phyloP scores from a whole-genome alignment of 2,888 invertebrate genomes.

The Ditylenchus weischeri region DNA sequence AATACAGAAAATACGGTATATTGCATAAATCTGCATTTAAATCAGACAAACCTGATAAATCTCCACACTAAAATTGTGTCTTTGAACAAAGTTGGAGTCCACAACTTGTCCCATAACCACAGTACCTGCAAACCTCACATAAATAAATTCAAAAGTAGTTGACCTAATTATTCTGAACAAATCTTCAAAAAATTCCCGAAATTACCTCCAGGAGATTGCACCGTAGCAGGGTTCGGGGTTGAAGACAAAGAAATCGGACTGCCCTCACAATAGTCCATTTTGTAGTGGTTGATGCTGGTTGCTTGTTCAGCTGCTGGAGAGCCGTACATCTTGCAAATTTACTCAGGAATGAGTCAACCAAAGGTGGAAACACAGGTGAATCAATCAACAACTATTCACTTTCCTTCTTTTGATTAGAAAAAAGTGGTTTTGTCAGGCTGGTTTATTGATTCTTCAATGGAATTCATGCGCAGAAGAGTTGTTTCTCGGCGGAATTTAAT shows the following conservation, averaged over 20 bases:
- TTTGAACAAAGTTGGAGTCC: conserved; percentile 46
- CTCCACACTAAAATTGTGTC: conserved; percentile 54
- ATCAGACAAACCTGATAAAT: conserved; percentile 46
- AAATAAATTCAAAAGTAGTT: background rate
- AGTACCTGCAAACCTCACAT: background rate
- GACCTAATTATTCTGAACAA: background rate
- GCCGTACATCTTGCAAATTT: background rate
- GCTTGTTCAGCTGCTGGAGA: background rate
- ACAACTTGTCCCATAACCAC: conserved; percentile 24
- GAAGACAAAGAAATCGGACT: conserved; percentile 2
- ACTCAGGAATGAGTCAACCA: too few relatives aligned
- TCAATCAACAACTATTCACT: too few relatives aligned
- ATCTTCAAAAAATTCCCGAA: background rate
- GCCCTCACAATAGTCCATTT: conserved; percentile 11
- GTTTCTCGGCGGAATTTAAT: too few relatives aligned
- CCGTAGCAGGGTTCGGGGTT: background rate
- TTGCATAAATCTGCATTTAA: too few relatives aligned
- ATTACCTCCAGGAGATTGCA: background rate
- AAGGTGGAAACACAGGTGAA: too few relatives aligned
- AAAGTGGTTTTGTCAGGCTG: too few relatives aligned
- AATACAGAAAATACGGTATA: too few relatives aligned
- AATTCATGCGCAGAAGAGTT: too few relatives aligned
- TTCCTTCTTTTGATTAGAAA: too few relatives aligned
- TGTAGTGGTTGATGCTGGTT: conserved; percentile 1
- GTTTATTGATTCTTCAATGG: too few relatives aligned